Conservation (phyloP, 2,888 invertebrate genomes). For the Peribatodes rhomboidaria region DNA sequence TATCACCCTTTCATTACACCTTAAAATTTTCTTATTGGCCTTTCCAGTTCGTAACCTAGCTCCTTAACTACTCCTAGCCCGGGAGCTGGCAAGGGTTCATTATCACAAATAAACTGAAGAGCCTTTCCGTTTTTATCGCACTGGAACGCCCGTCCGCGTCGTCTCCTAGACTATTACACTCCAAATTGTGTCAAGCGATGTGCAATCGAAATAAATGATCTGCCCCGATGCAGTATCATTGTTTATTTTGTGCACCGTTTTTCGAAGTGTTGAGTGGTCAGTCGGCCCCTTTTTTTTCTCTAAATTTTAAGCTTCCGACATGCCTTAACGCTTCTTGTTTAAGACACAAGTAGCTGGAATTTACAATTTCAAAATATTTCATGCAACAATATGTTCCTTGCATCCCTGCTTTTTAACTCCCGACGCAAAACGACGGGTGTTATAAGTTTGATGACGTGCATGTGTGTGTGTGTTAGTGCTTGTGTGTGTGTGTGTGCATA, state of each 20-base stretch:
- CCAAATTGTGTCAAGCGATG: slow-evolving; percentile 68
- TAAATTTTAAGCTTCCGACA: no score
- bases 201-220: slow-evolving; percentile 44
- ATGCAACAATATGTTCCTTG: no score
- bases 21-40: no score
- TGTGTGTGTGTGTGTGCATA: no score
- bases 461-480: no score
- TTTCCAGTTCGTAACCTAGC: slow-evolving; percentile 48
- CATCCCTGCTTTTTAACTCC: no score
- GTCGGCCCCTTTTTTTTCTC: no score
- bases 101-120: slow-evolving; percentile 79
- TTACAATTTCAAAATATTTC: neutral
- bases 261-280: no score
- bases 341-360: no score
- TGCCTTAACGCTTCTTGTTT: no score
- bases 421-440: no score
- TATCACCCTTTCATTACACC: slow-evolving; percentile 20
- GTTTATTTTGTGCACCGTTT: neutral
- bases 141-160: slow-evolving; percentile 48
- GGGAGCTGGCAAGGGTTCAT: slow-evolving; percentile 72
- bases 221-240: slow-evolving; percentile 41
- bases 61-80: slow-evolving; percentile 49
- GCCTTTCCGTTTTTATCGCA: slow-evolving; percentile 76
- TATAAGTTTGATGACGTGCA: no score
- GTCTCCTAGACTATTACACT: slow-evolving; percentile 63